These are phyloP conservation scores for Phoenicopterus ruber DNA, from an alignment of 2,113 vertebrate genomes.

Conservation along the genomic window DNA sequence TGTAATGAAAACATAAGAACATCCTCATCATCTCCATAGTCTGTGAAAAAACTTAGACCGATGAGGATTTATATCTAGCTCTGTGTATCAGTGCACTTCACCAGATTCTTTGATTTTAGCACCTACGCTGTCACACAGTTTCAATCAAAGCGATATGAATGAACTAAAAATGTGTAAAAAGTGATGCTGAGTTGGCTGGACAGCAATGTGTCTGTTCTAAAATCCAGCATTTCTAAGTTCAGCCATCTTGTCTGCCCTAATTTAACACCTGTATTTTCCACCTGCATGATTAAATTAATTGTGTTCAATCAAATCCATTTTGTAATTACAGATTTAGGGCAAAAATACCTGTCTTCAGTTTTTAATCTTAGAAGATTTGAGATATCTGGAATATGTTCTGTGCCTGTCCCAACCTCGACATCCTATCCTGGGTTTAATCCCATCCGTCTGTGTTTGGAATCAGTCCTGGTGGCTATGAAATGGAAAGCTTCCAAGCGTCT, in stretches of 20 bases:
- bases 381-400: background rate
- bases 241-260: background rate
- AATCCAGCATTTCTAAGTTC: background rate
- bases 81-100: background rate
- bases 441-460: background rate
- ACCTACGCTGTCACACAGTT: background rate
- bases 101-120: slow-evolving; percentile 29
- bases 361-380: background rate
- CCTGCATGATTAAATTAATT: background rate
- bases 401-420: background rate
- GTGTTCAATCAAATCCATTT: background rate
- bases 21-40: background rate
- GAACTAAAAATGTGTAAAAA: slow-evolving; percentile 28
- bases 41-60: background rate
- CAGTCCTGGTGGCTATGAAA: slow-evolving; percentile 19
- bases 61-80: background rate
- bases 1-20: background rate
- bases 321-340: background rate
- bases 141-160: background rate
- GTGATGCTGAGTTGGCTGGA: slow-evolving; percentile 40
- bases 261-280: slow-evolving; percentile 39
- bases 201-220: slow-evolving; percentile 23
- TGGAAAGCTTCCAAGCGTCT: slow-evolving; percentile 36
- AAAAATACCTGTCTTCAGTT: background rate
- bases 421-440: slow-evolving; percentile 3